Conservation (phyloP, 2,113 vertebrate genomes). For the Tenebrosternarchus preto region DNA sequence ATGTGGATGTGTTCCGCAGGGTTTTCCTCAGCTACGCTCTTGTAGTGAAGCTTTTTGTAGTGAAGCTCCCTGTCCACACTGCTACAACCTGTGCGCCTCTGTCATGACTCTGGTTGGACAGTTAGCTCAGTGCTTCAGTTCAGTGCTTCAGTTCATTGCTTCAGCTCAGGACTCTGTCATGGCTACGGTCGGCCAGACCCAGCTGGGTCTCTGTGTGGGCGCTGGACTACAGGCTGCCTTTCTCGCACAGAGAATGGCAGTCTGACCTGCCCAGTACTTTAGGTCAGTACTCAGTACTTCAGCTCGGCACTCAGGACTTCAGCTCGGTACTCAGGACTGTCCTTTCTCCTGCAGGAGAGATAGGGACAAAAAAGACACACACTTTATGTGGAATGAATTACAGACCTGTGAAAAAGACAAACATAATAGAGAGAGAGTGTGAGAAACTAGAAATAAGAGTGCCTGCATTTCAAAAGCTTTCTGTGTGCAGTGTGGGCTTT, state of each 20-base stretch:
- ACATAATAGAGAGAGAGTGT: not conserved
- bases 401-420: not conserved
- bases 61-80: not conserved
- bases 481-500: conserved; percentile 1
- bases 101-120: conserved; percentile 22
- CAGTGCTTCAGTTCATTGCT: conserved; percentile 3
- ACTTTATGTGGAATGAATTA: not conserved
- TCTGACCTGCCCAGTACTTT: too few relatives aligned
- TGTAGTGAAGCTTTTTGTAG: not conserved
- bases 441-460: not conserved
- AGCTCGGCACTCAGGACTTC: too few relatives aligned
- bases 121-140: conserved; percentile 7
- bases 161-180: not conserved
- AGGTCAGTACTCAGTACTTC: too few relatives aligned
- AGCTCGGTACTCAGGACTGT: not conserved
- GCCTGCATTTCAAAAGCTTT: not conserved
- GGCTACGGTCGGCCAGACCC: too few relatives aligned
- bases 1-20: not conserved
- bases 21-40: not conserved
- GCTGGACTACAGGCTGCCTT: too few relatives aligned
- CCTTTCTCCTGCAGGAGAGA: not conserved
- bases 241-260: too few relatives aligned
- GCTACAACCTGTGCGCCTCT: not conserved
- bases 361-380: not conserved
- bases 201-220: not conserved